Percentiles rank a stretch among this genome's conserved stretches.
Conservation (phyloP, 2,888 invertebrate species). For the Bellardia pandia region DNA sequence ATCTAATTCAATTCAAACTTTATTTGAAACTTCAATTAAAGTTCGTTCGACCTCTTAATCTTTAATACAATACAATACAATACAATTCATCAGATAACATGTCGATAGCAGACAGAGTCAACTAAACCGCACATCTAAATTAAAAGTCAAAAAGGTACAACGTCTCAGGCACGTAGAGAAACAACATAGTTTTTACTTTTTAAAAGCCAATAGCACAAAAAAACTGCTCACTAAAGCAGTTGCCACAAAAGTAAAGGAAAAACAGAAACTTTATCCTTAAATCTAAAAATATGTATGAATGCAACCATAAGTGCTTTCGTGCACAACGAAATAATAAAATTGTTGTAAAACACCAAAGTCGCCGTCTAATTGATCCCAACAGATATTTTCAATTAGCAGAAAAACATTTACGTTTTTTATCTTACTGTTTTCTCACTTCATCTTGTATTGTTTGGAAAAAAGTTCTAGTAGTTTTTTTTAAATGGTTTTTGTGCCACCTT, state of each 20-base stretch:
- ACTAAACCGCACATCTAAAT: slow-evolving; percentile 61
- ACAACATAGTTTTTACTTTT: slow-evolving; percentile 13
- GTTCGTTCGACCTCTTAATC: slow-evolving; percentile 60
- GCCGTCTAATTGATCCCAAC: slow-evolving; percentile 83
- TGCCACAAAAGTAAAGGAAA: slow-evolving; percentile 18
- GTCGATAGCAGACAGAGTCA: slow-evolving; percentile 64
- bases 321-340: slow-evolving; percentile 49
- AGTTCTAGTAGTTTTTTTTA: slow-evolving; percentile 66
- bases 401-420: slow-evolving; percentile 79
- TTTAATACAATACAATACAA: slow-evolving; percentile 64
- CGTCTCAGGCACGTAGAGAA: slow-evolving; percentile 57
- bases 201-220: slow-evolving; percentile 8
- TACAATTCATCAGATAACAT: slow-evolving; percentile 68
- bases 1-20: slow-evolving; percentile 53
- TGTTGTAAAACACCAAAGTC: slow-evolving; percentile 71
- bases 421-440: slow-evolving; percentile 72
- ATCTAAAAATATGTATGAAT: slow-evolving; percentile 56
- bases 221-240: slow-evolving; percentile 45
- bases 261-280: slow-evolving; percentile 66
- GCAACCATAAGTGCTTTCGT: slow-evolving; percentile 71
- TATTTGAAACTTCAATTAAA: slow-evolving; percentile 50
- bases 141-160: slow-evolving; percentile 69
- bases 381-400: slow-evolving; percentile 84
- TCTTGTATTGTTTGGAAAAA: slow-evolving; percentile 63
- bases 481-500: slow-evolving; percentile 78